phyloP scores from a whole-genome alignment of 2,797 vertebrate genomes.

The Gambusia yucatana region DNA sequence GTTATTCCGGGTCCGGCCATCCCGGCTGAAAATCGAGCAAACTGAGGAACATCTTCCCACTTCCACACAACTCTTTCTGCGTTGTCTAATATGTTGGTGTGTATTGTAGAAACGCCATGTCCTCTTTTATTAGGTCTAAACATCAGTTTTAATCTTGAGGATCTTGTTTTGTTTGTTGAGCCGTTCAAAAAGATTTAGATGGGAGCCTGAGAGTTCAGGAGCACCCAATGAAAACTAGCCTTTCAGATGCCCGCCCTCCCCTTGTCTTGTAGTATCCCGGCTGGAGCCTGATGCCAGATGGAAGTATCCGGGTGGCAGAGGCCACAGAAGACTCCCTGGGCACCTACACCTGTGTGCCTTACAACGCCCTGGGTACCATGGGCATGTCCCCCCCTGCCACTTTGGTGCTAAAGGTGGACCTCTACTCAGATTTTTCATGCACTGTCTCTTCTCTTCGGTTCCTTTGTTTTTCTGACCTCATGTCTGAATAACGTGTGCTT shows the following conservation, averaged over 20 bases:
- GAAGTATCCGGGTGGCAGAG: constrained; percentile 97
- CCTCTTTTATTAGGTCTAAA: constrained; percentile 14
- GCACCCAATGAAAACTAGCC: constrained; percentile 12
- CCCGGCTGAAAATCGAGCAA: neutral
- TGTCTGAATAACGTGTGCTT: constrained; percentile 7
- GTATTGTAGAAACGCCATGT: neutral
- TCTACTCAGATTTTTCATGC: neutral
- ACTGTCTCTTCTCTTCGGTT: neutral
- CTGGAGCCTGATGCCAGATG: constrained; percentile 95
- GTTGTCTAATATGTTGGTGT: neutral
- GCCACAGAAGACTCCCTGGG: constrained; percentile 98
- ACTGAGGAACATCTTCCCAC: neutral
- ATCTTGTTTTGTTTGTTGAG: constrained; percentile 5
- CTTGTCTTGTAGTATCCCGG: constrained; percentile 86
- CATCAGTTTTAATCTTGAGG: neutral
- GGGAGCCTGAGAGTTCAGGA: constrained; percentile 20
- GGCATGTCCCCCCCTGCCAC: constrained; percentile 97
- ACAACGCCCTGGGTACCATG: constrained; percentile 99
- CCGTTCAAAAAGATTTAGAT: constrained; percentile 25
- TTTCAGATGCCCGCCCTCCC: constrained; percentile 11
- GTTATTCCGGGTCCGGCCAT: neutral
- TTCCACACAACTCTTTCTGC: neutral
- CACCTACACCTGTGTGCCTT: constrained; percentile 99
- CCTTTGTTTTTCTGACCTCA: neutral
- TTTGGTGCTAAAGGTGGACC: constrained; percentile 97